A percentile compares a stretch with the other conserved stretches of the same genome.
Conservation (phyloP, 2,113 vertebrate genomes). For the Lucifuga dentata region DNA sequence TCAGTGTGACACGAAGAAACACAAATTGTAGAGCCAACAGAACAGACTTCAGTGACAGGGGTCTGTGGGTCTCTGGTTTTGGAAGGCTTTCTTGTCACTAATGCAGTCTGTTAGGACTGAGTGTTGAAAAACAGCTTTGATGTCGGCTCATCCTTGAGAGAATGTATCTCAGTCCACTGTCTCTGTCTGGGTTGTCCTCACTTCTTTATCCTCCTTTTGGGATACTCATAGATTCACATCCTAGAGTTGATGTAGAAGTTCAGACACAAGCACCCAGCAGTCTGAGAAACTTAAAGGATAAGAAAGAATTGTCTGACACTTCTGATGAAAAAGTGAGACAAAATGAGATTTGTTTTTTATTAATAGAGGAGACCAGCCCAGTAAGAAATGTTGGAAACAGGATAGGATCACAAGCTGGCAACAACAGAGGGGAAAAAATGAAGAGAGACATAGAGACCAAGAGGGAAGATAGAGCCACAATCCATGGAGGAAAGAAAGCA, state of each 20-base stretch:
- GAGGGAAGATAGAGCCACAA: conserved; percentile 47
- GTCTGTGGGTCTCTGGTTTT: conserved; percentile 14
- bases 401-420: conserved; percentile 43
- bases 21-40: conserved; percentile 13
- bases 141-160: conserved; percentile 65
- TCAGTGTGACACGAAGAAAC: conserved; percentile 7
- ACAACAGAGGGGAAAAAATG: conserved; percentile 15
- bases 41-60: conserved; percentile 34
- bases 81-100: conserved; percentile 50
- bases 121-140: conserved; percentile 62
- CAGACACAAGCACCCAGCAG: conserved; percentile 16
- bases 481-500: conserved; percentile 52
- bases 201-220: conserved; percentile 13
- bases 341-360: no score
- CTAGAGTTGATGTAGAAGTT: no score
- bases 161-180: conserved; percentile 41
- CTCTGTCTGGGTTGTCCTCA: conserved; percentile 19
- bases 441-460: neutral
- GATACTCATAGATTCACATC: conserved; percentile 21
- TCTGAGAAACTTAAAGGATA: conserved; percentile 20
- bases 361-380: conserved; percentile 12
- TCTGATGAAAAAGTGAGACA: conserved; percentile 36
- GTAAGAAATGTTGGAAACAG: conserved; percentile 53
- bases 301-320: conserved; percentile 26
- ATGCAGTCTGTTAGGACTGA: conserved; percentile 47